Evolutionary conservation across 1,140 invertebrate species (phyloP).

Genomic region (Cydia amplana): DNA sequence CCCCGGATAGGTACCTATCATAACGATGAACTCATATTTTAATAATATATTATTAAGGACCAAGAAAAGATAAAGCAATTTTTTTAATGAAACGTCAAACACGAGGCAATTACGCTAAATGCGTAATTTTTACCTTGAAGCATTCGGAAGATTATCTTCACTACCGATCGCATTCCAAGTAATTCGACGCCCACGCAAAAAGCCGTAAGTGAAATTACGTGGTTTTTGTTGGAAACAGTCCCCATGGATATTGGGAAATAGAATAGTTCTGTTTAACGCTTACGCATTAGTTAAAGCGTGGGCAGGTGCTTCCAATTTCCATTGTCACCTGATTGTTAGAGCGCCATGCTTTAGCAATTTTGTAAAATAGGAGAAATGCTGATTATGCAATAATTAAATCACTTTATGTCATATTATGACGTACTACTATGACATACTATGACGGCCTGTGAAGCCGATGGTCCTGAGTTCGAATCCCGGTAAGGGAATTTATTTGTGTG

Average conservation of each 20-base stretch:
- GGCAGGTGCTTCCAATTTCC: background rate
- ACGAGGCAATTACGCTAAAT: conserved; percentile 8
- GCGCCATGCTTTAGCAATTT: too few relatives aligned
- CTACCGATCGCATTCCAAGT: conserved; percentile 16
- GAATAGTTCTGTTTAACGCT: background rate
- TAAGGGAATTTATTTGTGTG: too few relatives aligned
- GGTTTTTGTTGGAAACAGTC: background rate
- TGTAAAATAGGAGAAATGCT: too few relatives aligned
- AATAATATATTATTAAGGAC: conserved; percentile 4
- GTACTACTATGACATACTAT: too few relatives aligned
- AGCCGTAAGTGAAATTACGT: background rate
- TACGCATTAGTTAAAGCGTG: background rate
- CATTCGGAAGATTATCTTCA: conserved; percentile 2
- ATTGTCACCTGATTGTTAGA: background rate
- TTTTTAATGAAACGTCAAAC: conserved; percentile 16
- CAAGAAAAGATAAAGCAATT: background rate
- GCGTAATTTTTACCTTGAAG: conserved; percentile 13
- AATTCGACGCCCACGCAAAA: conserved; percentile 13
- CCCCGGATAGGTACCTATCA: background rate
- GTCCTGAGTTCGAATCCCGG: too few relatives aligned
- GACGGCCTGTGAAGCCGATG: too few relatives aligned
- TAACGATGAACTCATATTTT: background rate
- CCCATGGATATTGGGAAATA: background rate
- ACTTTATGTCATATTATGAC: too few relatives aligned
- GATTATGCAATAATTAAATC: too few relatives aligned